Evolutionary conservation across 2,797 vertebrate species (phyloP).

Genomic region (Syngnathus rostellatus): DNA sequence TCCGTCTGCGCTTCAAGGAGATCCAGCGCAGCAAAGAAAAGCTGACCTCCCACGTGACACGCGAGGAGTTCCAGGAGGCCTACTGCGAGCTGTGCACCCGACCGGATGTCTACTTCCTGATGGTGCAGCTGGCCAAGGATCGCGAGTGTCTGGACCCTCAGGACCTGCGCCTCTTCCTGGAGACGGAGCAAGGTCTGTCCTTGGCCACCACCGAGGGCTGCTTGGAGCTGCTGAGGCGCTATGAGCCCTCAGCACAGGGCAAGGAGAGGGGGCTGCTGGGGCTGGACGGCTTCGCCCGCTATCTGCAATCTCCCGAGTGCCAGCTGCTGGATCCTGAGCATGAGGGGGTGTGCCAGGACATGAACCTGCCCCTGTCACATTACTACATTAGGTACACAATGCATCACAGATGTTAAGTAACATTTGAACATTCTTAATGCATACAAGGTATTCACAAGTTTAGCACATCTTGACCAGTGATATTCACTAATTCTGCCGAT

Average conservation of each 20-base stretch:
- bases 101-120: constrained; percentile 91
- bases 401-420: background rate
- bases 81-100: constrained; percentile 93
- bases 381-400: constrained; percentile 79
- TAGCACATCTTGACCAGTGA: no score
- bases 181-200: constrained; percentile 90
- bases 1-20: constrained; percentile 91
- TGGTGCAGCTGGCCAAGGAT: constrained; percentile 96
- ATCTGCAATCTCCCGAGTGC: constrained; percentile 89
- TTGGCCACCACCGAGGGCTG: constrained; percentile 86
- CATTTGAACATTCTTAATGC: no score
- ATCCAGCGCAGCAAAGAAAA: constrained; percentile 96
- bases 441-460: no score
- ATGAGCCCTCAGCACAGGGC: constrained; percentile 84
- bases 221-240: constrained; percentile 82
- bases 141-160: constrained; percentile 90
- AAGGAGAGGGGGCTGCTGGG: constrained; percentile 82
- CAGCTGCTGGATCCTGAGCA: constrained; percentile 92
- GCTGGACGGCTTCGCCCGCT: constrained; percentile 90
- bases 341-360: constrained; percentile 87
- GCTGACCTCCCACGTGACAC: constrained; percentile 88
- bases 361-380: constrained; percentile 90
- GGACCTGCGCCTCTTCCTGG: constrained; percentile 91
- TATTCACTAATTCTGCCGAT: background rate
- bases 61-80: constrained; percentile 93